Evolutionary conservation across 2,797 vertebrate genomes (phyloP), one percentile per base, ranked within the genome.

Genomic region (Oophaga sylvatica): DNA sequence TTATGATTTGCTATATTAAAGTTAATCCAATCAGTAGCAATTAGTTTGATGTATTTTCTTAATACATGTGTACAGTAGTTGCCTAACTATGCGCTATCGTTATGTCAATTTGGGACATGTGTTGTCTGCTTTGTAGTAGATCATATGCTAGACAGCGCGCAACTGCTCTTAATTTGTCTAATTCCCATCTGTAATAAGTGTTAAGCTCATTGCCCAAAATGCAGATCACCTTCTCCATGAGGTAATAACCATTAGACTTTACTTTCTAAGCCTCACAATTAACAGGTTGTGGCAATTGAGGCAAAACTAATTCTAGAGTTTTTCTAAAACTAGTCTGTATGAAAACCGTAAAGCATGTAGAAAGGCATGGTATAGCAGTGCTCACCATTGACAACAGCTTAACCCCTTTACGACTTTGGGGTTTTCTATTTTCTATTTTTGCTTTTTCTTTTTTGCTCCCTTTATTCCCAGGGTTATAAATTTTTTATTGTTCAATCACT

Each of bases 21-120:
- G 11, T 5, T 85, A 85, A 85, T 85, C 73, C 5, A 67, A 85
- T 85, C 60, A 78, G 73, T 60, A 67, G 35, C 60, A 45, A 85
- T 77, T 85, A 77, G 62, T 78, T 41, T 77, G 56, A 84, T 60
- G 41, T 85, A 26, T 45, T 83, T 68, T 70, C 16, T 22, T 57
- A n/a, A 83, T 70, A 70, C 19, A 11, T 22, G 65, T 35, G 22
- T 26, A 13, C 56, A 76, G 41, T 57, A 84, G 77, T 84, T 62
- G 26, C 59, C 71, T 48, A 4, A 48, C 22, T 71, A 26, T 31
- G 35, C 53, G 62, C 45, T 56, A 53, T 29, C 53, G 48, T 60
- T 10, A n/a, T 62, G 41, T 76, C 53, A 84, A 22, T 45, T n/a
- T 48, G 16, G 57, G 45, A 13, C 82, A 45, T 63, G 71, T 84